These are phyloP conservation scores for Steatornis caripensis DNA, from an alignment of 2,113 vertebrate species.

Conservation along the genomic window DNA sequence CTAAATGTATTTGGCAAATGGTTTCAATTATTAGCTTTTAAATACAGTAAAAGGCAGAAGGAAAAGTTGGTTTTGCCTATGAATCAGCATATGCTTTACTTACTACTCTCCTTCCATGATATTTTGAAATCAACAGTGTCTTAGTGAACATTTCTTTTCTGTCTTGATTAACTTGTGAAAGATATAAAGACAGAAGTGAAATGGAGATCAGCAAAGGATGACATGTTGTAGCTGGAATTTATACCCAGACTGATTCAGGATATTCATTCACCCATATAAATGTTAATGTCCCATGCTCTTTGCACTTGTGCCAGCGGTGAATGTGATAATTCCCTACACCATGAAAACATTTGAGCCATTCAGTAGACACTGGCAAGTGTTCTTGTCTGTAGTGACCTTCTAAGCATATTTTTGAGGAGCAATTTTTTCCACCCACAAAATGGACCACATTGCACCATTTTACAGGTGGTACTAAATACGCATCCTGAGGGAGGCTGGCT, in stretches of 20 bases:
- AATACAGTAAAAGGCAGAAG: slow-evolving; percentile 20
- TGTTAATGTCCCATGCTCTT: neutral
- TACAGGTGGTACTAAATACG: neutral
- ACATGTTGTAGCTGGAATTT: neutral
- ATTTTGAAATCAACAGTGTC: neutral
- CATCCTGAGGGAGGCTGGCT: neutral
- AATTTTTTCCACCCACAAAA: neutral
- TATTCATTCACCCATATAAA: neutral
- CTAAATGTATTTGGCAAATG: slow-evolving; percentile 61
- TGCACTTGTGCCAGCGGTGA: neutral
- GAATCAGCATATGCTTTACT: neutral
- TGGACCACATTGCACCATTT: neutral
- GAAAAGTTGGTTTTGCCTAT: neutral
- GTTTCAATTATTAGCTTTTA: slow-evolving; percentile 61
- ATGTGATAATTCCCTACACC: neutral
- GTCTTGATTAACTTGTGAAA: neutral
- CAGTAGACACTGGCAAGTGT: neutral
- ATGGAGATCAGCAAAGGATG: neutral
- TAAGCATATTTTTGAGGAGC: neutral
- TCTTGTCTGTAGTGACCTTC: neutral
- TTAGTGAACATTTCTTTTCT: neutral
- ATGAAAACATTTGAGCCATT: neutral
- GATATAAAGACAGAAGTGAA: neutral
- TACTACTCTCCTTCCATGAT: neutral
- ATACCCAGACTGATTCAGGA: neutral